Conservation (phyloP, 2,888 invertebrate species). For the Amblyjoppa fuscipennis region DNA sequence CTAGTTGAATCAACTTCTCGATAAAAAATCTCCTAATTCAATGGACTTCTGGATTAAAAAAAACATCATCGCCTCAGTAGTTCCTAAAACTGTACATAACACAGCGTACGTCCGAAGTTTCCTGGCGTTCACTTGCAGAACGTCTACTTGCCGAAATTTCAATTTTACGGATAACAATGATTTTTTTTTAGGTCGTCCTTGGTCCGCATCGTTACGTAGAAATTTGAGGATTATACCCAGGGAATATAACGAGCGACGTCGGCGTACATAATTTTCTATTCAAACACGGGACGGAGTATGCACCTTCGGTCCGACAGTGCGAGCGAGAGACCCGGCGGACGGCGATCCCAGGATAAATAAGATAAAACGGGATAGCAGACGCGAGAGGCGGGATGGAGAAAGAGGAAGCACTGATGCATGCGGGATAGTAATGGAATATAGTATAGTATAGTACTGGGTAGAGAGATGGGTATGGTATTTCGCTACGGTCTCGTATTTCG, state of each 20-base stretch:
- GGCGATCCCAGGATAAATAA: conserved; percentile 45
- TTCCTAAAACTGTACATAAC: too few species aligned
- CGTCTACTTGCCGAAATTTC: too few species aligned
- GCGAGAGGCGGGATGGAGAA: conserved; percentile 5
- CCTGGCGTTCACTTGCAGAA: too few species aligned
- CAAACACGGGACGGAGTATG: conserved; percentile 3
- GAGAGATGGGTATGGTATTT: conserved; percentile 52
- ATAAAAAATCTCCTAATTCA: too few species aligned
- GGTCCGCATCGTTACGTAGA: conserved; percentile 41
- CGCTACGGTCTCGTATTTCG: conserved; percentile 70
- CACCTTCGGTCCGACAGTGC: background rate
- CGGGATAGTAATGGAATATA: conserved; percentile 41
- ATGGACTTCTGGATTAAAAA: too few species aligned
- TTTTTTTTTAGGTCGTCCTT: conserved; percentile 16
- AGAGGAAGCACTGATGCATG: conserved; percentile 35
- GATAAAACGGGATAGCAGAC: conserved; percentile 9
- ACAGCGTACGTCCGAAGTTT: too few species aligned
- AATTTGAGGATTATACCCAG: conserved; percentile 15
- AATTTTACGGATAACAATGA: background rate
- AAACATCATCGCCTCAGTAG: too few species aligned
- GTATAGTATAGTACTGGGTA: conserved; percentile 19
- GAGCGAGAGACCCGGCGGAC: conserved; percentile 19
- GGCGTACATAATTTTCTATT: conserved; percentile 55
- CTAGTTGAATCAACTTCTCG: too few species aligned
- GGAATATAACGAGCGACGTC: conserved; percentile 33